Evolutionary conservation across 2,888 invertebrate species (phyloP), one percentile per base, ranked within the genome.

Genomic region (Epirrita christyi): DNA sequence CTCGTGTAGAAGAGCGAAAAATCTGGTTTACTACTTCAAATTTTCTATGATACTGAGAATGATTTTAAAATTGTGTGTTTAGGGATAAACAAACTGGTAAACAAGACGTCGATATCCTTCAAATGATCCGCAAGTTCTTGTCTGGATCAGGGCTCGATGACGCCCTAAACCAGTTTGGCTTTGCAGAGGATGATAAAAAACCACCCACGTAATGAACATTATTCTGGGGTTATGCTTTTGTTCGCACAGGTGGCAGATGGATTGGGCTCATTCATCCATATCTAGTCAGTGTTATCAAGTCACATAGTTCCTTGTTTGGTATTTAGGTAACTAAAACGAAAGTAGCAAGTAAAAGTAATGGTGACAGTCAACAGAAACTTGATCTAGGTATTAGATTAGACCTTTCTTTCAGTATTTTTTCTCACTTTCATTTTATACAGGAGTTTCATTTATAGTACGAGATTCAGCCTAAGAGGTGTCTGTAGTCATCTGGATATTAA

Each of bases 91-190:
- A 70, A 70, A 72, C 73, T 75, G 76, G 68, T 72, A 83, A 80
- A 68, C 72, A 78, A 78, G 82, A 69, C 71, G 76, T 68, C 64
- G 71, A 72, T 75, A 73, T 80, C 71, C 71, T 87, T 67, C 79
- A 80, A 71, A 75, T 86, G 82, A 72, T 90, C 66, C 88, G 88
- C 73, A 86, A 85, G 81, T 83, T 87, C 79, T 74, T 90, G 71
- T 87, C 88, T n/a, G 86, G 87, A 48, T 70, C 79, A 63, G 88
- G 86, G 67, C 78, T 88, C 52, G 83, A 83, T 64, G 88, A 83
- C 75, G 83, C 82, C 55, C 73, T 87, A 64, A 72, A 71, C 66
- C 75, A 87, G 70, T 83, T 88, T 69, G 90, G 90, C 73, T 71
- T 88, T 54, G 73, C 77, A 48, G 76, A 65, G 70, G 65, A 71